Base-by-base conservation (phyloP, 2,797 vertebrate species). In the Spea hammondii region DNA sequence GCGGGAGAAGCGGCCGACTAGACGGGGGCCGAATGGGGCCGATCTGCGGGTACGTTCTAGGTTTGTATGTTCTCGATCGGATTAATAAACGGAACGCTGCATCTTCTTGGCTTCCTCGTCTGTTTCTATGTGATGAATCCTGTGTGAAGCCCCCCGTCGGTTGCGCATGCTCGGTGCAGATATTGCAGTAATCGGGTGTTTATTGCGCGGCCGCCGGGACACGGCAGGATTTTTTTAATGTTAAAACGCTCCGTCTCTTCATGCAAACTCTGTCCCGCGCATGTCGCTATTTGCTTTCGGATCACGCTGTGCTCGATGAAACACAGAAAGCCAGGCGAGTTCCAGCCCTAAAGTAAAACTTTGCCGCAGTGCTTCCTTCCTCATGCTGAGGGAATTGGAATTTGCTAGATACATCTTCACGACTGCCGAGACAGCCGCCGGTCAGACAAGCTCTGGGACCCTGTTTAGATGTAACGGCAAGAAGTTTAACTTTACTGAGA, bases 251-350 rank as follows among this genome's bases (percentile, higher is more conserved):
- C 44, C 44, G 10, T 65, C 11, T 65, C 7, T 5, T 45, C 44
- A 46, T 45, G 64, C 11, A 65, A 4, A 12, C 1, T 45, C 7
- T 46, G 44, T 65, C 45, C 8, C 32, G 11, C 5, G 32, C 6
- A 47, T 6, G 4, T 65, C n/a, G 32, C 59, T 17, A n/a, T 67
- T 14, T 49, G 45, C 45, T 13, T 67, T 6, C 65, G 13, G 14
- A 9, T 48, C 65, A 48, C 49, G 65, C 44, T 69, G 48, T 69
- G 67, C 49, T 13, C 53, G 67, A 53, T 32, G 67, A 53, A 69
- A 69, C 67, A 53, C 67, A 53, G 44, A 65, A 65, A 5, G 45
- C 6, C 4, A 69, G 17, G 10, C 67, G 17, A 69, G 32, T 69
- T 51, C 3, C 46, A 48, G n/a, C 65, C n/a, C 13, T 3, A 32